These are phyloP conservation scores for Cyrtorhinus lividipennis DNA, from an alignment of 1,140 invertebrate genomes.

Conservation along the genomic window DNA sequence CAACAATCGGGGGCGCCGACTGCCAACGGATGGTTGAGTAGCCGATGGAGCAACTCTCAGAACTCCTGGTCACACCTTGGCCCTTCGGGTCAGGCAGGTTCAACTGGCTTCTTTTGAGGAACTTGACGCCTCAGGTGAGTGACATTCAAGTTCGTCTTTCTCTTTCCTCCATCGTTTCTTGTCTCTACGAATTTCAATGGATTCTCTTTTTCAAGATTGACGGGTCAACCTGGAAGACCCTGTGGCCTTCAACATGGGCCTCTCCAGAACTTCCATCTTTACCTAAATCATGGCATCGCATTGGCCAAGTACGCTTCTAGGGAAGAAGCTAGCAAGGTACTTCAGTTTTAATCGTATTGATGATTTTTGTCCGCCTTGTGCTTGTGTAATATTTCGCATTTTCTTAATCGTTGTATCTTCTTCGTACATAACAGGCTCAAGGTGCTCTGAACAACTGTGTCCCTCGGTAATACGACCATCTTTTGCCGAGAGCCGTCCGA, in stretches of 20 bases:
- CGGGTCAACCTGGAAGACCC: constrained; percentile 81
- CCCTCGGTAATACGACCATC: constrained; percentile 87
- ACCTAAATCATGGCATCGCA: constrained; percentile 83
- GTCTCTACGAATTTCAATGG: too few relatives aligned
- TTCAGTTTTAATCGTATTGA: constrained; percentile 20
- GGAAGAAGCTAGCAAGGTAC: constrained; percentile 86
- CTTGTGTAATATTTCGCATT: too few relatives aligned
- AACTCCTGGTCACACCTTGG: constrained; percentile 21
- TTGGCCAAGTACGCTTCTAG: constrained; percentile 80
- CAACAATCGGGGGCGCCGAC: constrained; percentile 1
- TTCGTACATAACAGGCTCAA: constrained; percentile 68
- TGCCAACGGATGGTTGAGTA: constrained; percentile 20
- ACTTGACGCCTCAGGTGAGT: constrained; percentile 78
- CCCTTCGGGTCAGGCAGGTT: constrained; percentile 39
- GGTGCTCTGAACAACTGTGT: constrained; percentile 90
- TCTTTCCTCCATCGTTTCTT: too few relatives aligned
- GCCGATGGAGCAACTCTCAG: constrained; percentile 14
- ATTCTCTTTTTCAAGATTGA: constrained; percentile 86
- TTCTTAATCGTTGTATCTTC: too few relatives aligned
- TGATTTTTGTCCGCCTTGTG: not conserved
- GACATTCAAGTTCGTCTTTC: constrained; percentile 1
- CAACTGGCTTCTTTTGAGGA: constrained; percentile 80
- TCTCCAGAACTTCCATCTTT: constrained; percentile 81
- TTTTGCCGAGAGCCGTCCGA: constrained; percentile 82
- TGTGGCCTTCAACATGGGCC: constrained; percentile 94